Evolutionary conservation across 2,113 vertebrate species (phyloP).

Genomic region (Ellobius talpinus): DNA sequence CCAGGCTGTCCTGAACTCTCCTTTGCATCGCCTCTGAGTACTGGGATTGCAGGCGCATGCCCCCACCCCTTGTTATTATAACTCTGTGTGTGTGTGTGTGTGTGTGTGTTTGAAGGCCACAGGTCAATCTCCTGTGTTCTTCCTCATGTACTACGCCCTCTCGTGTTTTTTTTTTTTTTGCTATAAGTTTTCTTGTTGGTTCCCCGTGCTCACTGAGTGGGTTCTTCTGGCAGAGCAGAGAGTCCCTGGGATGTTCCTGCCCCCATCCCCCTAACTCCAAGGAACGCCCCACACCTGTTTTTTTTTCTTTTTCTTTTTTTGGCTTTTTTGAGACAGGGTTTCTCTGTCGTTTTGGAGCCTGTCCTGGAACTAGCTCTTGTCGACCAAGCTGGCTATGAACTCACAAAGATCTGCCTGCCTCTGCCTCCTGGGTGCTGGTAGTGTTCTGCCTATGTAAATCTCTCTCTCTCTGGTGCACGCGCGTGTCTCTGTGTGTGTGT

Average conservation of each 20-base stretch:
- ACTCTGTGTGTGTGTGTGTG: background rate
- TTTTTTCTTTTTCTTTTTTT: too few relatives aligned
- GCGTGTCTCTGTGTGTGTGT: background rate
- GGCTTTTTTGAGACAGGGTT: too few relatives aligned
- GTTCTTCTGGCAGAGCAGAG: too few relatives aligned
- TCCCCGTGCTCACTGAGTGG: background rate
- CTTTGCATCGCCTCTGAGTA: too few relatives aligned
- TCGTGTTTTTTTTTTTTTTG: background rate
- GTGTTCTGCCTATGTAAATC: background rate
- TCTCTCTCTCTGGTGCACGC: background rate
- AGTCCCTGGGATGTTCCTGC: background rate
- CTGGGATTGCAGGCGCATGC: background rate
- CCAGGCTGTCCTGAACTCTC: background rate
- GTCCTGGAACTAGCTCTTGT: too few relatives aligned
- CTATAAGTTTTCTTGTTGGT: too few relatives aligned
- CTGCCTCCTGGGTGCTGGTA: background rate
- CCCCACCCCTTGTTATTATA: background rate
- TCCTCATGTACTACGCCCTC: too few relatives aligned
- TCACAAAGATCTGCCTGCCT: too few relatives aligned
- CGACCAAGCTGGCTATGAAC: too few relatives aligned
- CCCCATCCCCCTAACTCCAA: background rate
- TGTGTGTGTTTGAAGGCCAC: background rate
- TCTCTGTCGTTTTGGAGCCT: too few relatives aligned
- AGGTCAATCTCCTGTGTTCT: background rate
- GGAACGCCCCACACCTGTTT: too few relatives aligned